Conservation (phyloP, 1,140 invertebrate species). For the Drosophila athabasca region DNA sequence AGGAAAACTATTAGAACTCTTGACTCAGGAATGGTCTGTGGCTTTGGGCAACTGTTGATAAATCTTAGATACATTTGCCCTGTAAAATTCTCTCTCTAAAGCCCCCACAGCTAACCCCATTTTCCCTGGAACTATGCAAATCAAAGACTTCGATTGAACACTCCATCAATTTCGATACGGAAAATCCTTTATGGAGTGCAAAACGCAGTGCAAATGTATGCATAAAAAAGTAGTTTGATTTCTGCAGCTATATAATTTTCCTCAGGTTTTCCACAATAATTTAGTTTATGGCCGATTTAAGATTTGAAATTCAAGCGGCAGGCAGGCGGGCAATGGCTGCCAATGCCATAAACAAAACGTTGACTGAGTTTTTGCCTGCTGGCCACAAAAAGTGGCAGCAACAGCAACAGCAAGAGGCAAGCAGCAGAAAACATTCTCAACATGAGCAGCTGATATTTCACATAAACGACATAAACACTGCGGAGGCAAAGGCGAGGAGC, state of each 20-base stretch:
- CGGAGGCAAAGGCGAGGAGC: conserved; percentile 4
- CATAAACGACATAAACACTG: conserved; percentile 81
- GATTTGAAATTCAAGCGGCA: conserved; percentile 78
- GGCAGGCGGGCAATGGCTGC: conserved; percentile 61
- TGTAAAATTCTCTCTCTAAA: no score
- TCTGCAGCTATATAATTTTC: background rate
- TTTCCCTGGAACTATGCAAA: no score
- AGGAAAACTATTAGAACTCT: no score
- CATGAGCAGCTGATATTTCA: conserved; percentile 83
- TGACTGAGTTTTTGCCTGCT: conserved; percentile 41
- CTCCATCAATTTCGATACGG: background rate
- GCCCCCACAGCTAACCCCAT: no score
- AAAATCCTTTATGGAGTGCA: conserved; percentile 66
- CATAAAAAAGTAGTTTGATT: conserved; percentile 47
- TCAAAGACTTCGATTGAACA: background rate
- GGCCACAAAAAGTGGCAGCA: conserved; percentile 16
- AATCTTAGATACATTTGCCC: no score
- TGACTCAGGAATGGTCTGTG: no score
- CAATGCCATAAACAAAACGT: conserved; percentile 75
- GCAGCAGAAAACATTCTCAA: conserved; percentile 76
- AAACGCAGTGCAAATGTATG: conserved; percentile 75
- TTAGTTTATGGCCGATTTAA: conserved; percentile 63
- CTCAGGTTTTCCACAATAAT: conserved; percentile 58
- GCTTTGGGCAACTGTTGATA: no score
- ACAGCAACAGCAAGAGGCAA: conserved; percentile 73